These are phyloP conservation scores for Anguilla marmorata DNA, from an alignment of 2,797 vertebrate species.

Conservation along the genomic window DNA sequence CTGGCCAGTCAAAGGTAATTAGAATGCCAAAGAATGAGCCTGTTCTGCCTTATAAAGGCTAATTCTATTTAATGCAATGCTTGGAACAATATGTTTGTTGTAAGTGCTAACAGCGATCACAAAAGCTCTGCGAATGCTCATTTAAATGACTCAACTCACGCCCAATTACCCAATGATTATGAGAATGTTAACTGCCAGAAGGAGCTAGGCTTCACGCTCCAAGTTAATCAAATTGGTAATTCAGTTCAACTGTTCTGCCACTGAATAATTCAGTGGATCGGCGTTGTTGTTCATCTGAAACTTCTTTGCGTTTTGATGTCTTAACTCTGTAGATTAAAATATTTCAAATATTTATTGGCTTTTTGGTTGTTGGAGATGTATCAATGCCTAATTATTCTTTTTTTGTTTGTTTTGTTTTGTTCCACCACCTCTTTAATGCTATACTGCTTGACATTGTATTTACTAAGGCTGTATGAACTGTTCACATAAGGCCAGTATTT, in stretches of 20 bases:
- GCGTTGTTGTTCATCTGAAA: conserved; percentile 31
- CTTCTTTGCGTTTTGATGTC: conserved; percentile 34
- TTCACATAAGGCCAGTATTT: neutral
- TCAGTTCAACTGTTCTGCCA: conserved; percentile 30
- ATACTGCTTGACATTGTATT: neutral
- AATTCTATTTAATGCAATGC: conserved; percentile 48
- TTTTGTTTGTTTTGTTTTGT: neutral
- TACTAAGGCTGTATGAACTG: neutral
- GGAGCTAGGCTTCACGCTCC: conserved; percentile 28
- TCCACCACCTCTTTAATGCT: neutral
- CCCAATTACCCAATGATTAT: conserved; percentile 60
- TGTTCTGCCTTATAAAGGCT: conserved; percentile 40
- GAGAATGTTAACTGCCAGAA: conserved; percentile 50
- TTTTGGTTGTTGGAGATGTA: conserved; percentile 42
- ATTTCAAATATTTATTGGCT: conserved; percentile 30
- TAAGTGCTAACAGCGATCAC: conserved; percentile 57
- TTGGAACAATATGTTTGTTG: conserved; percentile 65
- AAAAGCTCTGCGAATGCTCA: conserved; percentile 52
- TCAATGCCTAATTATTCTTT: neutral
- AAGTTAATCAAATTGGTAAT: conserved; percentile 29
- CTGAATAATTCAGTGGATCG: conserved; percentile 35
- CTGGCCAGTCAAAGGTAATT: conserved; percentile 62
- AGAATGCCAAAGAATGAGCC: conserved; percentile 57
- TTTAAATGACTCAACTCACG: conserved; percentile 56
- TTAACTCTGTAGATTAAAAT: conserved; percentile 32